Evolutionary conservation across 1,140 invertebrate species (phyloP).

Genomic region (Pseudomyrmex cubaensis): DNA sequence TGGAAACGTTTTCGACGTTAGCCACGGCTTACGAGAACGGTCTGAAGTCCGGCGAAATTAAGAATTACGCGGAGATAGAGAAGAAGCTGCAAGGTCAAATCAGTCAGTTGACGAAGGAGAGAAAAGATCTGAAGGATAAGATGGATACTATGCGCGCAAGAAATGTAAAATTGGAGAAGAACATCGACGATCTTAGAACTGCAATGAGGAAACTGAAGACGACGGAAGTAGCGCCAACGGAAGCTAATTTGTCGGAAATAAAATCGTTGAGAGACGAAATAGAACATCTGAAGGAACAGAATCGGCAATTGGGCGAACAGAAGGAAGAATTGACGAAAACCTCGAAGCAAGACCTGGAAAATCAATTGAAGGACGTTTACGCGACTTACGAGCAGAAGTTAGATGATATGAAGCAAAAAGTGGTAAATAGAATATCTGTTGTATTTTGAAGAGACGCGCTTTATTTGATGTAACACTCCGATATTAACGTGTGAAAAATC

Average conservation of each 20-base stretch:
- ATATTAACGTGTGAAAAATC: constrained; percentile 12
- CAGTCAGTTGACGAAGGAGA: constrained; percentile 75
- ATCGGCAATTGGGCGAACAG: constrained; percentile 57
- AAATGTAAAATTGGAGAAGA: constrained; percentile 80
- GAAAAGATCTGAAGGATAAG: constrained; percentile 77
- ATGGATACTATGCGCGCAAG: constrained; percentile 73
- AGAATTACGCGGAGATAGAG: constrained; percentile 70
- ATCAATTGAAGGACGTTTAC: constrained; percentile 77
- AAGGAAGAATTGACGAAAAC: constrained; percentile 55
- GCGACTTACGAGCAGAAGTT: constrained; percentile 80
- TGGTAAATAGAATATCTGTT: constrained; percentile 75
- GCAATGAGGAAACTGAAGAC: constrained; percentile 73
- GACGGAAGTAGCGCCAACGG: constrained; percentile 39
- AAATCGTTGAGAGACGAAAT: constrained; percentile 64
- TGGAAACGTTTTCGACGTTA: constrained; percentile 69
- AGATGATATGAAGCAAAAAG: constrained; percentile 82
- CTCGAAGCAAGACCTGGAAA: constrained; percentile 67
- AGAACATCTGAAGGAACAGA: constrained; percentile 55
- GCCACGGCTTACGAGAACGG: constrained; percentile 64
- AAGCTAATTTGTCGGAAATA: constrained; percentile 56
- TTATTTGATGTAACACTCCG: no score
- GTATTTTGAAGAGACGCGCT: constrained; percentile 39
- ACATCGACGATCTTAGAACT: constrained; percentile 76
- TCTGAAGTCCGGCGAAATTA: constrained; percentile 69
- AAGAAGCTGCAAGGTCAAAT: constrained; percentile 76